Percentiles rank a stretch among this genome's conserved stretches.
phyloP scores from a whole-genome alignment of 1,140 invertebrate species.

The Hesperophylax magnus region DNA sequence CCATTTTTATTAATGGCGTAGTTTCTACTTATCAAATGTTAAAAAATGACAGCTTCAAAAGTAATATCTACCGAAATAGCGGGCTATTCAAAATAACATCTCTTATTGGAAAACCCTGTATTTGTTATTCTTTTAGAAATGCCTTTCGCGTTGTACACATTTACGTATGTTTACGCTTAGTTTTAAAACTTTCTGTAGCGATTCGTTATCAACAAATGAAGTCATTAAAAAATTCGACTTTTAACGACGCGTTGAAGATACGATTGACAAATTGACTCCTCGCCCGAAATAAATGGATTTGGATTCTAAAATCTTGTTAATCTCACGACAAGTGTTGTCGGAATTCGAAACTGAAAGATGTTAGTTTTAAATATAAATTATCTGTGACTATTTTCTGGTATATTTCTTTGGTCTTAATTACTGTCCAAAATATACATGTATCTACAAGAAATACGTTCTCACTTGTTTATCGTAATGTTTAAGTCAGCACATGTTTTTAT shows the following conservation, averaged over 20 bases:
- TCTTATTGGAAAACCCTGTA: too few relatives aligned
- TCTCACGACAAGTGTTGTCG: neutral
- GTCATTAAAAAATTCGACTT: slow-evolving; percentile 5
- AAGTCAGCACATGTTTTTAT: neutral
- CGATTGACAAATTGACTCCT: slow-evolving; percentile 27
- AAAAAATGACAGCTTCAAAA: too few relatives aligned
- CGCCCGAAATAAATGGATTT: slow-evolving; percentile 25
- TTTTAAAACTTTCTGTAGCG: too few relatives aligned
- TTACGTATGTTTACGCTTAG: too few relatives aligned
- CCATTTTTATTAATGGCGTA: too few relatives aligned
- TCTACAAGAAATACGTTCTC: neutral
- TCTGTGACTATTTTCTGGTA: slow-evolving; percentile 7
- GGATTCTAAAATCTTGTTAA: slow-evolving; percentile 29
- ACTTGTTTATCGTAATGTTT: neutral
- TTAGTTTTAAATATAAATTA: slow-evolving; percentile 19
- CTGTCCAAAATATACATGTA: too few relatives aligned
- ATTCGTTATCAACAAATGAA: slow-evolving; percentile 16
- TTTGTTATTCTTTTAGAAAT: too few relatives aligned
- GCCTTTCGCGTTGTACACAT: too few relatives aligned
- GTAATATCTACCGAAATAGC: too few relatives aligned
- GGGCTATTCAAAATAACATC: too few relatives aligned
- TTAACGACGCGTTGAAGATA: slow-evolving; percentile 3
- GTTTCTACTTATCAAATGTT: too few relatives aligned
- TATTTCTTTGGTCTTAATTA: neutral
- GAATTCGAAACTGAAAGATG: slow-evolving; percentile 12